A percentile compares a stretch with the other conserved stretches of the same genome.
Conservation (phyloP, 2,888 invertebrate genomes). For the Operophtera brumata region DNA sequence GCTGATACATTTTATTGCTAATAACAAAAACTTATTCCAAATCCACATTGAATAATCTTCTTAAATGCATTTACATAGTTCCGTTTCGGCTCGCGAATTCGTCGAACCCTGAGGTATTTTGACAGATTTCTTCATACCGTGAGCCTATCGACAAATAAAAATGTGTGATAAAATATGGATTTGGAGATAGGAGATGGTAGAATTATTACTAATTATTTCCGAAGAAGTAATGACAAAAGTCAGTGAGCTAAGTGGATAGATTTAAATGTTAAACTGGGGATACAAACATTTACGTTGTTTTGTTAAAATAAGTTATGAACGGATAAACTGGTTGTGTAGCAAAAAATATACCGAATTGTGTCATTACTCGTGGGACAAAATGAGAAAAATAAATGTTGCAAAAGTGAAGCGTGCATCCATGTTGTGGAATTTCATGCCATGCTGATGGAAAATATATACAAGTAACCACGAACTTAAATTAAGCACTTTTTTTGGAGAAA, state of each 20-base stretch:
- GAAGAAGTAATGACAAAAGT: constrained; percentile 7
- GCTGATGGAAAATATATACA: constrained; percentile 2
- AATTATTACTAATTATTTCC: no score
- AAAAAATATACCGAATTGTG: constrained; percentile 2
- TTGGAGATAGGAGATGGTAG: constrained; percentile 53
- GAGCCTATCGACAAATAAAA: constrained; percentile 74
- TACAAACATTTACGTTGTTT: not conserved
- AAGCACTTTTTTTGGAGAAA: not conserved
- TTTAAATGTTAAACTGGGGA: not conserved
- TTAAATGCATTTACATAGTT: constrained; percentile 61
- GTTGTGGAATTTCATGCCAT: constrained; percentile 14
- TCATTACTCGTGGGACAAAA: not conserved
- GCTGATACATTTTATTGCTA: constrained; percentile 64
- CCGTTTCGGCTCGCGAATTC: constrained; percentile 49
- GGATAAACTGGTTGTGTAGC: not conserved
- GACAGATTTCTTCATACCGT: constrained; percentile 70
- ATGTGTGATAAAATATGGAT: constrained; percentile 69
- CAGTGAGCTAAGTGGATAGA: not conserved
- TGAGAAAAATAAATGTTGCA: not conserved
- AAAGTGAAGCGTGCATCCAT: constrained; percentile 10
- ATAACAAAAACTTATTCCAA: constrained; percentile 61
- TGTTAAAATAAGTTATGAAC: not conserved
- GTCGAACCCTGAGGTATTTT: constrained; percentile 46
- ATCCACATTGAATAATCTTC: constrained; percentile 64
- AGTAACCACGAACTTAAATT: not conserved